Conservation (phyloP, 2,797 vertebrate species). For the Tragopan temminckii region DNA sequence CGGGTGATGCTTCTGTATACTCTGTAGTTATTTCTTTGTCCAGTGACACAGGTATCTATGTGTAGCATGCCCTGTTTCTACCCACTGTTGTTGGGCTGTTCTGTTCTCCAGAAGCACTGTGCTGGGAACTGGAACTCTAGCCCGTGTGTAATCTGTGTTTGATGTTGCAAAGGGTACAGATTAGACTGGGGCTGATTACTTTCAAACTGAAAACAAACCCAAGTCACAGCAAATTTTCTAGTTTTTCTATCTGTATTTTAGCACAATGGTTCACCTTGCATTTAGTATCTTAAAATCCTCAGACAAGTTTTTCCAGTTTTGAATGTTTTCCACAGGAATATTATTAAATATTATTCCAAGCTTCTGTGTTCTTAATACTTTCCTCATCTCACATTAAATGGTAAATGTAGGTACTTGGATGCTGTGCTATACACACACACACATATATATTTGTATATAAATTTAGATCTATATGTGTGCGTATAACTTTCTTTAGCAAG, state of each 20-base stretch:
- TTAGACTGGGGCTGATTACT: not conserved
- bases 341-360: not conserved
- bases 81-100: not conserved
- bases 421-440: not conserved
- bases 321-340: not conserved
- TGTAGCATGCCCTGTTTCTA: fast-evolving
- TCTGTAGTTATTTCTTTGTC: not conserved
- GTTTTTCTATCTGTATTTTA: not conserved
- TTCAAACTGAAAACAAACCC: not conserved
- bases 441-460: not conserved
- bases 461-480: not conserved
- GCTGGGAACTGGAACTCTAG: not conserved
- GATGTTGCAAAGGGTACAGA: not conserved
- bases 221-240: not conserved
- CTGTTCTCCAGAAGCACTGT: not conserved
- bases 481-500: not conserved
- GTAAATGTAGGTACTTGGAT: not conserved
- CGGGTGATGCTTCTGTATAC: constrained; percentile 28
- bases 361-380: not conserved
- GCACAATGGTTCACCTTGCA: not conserved
- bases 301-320: not conserved
- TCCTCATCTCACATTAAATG: not conserved
- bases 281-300: not conserved
- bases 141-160: not conserved
- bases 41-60: not conserved